phyloP scores from a whole-genome alignment of 64 coral and sea anemone genomes.

The Trachythela sp. region DNA sequence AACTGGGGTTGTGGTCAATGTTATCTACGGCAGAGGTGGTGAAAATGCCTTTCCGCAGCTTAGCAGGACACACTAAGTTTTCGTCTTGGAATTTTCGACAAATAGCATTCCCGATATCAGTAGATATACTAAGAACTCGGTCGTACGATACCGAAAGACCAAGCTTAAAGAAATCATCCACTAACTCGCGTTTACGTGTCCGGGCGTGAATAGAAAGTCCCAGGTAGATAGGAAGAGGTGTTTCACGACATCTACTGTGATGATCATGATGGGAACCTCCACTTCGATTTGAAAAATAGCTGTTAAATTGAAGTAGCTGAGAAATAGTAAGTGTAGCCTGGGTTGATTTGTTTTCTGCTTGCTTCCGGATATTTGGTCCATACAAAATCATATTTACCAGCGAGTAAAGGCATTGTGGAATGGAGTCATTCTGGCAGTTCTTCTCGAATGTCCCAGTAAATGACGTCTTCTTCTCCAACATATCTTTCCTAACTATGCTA shows the following conservation, averaged over 20 bases:
- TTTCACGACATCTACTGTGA: constrained; percentile 23
- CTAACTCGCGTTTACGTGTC: constrained; percentile 14
- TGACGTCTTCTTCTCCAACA: too few species aligned
- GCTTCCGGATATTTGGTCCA: too few species aligned
- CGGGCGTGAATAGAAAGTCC: constrained; percentile 35
- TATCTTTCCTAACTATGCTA: too few species aligned
- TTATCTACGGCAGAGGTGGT: constrained; percentile 3
- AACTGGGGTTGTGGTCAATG: background rate
- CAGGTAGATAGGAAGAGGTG: constrained; percentile 37
- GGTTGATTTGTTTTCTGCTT: too few species aligned
- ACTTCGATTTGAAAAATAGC: too few species aligned
- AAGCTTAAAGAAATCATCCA: background rate
- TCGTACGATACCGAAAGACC: background rate
- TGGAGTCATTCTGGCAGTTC: too few species aligned
- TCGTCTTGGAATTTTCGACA: background rate
- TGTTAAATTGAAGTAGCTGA: too few species aligned
- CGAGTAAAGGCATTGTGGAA: too few species aligned
- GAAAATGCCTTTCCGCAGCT: background rate
- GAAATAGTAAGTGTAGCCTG: too few species aligned
- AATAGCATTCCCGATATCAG: background rate
- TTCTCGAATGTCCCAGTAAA: too few species aligned
- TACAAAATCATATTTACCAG: too few species aligned
- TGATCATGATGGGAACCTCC: background rate
- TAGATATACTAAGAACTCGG: background rate
- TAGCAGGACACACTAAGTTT: background rate